phyloP scores from a whole-genome alignment of 2,797 vertebrate genomes.

The Odontamblyopus rebecca region DNA sequence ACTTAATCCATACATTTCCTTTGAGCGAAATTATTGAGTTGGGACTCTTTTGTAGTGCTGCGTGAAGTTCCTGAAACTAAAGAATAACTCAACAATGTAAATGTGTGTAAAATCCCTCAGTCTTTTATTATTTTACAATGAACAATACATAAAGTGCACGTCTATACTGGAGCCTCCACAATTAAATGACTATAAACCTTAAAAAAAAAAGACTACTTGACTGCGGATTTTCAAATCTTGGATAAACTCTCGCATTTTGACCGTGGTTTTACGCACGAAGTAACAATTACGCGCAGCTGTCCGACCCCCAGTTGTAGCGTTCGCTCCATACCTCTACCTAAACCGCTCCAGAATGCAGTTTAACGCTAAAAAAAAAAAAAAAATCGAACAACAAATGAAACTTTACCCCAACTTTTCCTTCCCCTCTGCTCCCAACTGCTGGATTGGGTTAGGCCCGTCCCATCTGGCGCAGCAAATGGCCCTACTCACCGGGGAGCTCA shows the following conservation, averaged over 20 bases:
- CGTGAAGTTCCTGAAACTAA: not conserved
- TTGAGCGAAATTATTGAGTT: not conserved
- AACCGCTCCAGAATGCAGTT: not conserved
- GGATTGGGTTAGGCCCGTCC: slow-evolving; percentile 72
- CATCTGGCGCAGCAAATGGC: slow-evolving; percentile 80
- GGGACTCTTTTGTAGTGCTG: not conserved
- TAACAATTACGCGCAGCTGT: not conserved
- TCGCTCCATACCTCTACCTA: not conserved
- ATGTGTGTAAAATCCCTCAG: too few species aligned
- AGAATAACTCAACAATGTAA: too few species aligned
- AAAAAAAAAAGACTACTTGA: too few species aligned
- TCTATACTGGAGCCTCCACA: too few species aligned
- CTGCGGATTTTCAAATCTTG: too few species aligned
- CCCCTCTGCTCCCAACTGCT: slow-evolving; percentile 45
- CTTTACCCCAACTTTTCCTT: slow-evolving; percentile 61
- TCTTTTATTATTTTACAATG: too few species aligned
- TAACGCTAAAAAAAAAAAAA: slow-evolving; percentile 40
- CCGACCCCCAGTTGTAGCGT: not conserved
- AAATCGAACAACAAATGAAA: slow-evolving; percentile 61
- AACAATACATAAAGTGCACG: too few species aligned
- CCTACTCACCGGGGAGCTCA: slow-evolving; percentile 70
- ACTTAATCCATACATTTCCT: not conserved
- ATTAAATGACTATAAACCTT: too few species aligned
- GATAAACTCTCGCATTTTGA: too few species aligned
- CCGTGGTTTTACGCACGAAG: not conserved